These are phyloP conservation scores for Phalangium opilio DNA, from an alignment of 2,888 invertebrate genomes.

Conservation along the genomic window DNA sequence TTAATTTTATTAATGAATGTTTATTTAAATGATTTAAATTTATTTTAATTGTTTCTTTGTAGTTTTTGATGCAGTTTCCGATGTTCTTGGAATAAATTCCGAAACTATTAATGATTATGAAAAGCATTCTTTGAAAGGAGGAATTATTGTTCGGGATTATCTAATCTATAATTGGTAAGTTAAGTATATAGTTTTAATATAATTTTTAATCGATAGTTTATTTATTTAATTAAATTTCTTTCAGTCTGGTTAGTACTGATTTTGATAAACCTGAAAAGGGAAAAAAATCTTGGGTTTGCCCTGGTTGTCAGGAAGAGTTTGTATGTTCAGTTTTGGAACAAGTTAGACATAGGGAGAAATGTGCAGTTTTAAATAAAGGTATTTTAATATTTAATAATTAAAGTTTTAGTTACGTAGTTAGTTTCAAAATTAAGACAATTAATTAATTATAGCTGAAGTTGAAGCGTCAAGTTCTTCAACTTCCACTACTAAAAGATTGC, in stretches of 20 bases:
- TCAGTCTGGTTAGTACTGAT: slow-evolving; percentile 22
- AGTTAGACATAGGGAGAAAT: slow-evolving; percentile 51
- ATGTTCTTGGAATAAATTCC: neutral
- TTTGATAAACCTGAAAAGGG: slow-evolving; percentile 38
- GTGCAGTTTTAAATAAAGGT: slow-evolving; percentile 22
- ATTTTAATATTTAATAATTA: too few relatives aligned
- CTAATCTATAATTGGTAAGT: slow-evolving; percentile 52
- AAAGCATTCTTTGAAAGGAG: slow-evolving; percentile 56
- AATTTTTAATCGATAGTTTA: slow-evolving; percentile 7
- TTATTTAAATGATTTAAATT: neutral
- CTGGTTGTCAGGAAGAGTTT: slow-evolving; percentile 47
- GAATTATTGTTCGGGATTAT: slow-evolving; percentile 61
- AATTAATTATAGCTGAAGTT: neutral
- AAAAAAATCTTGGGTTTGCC: slow-evolving; percentile 54
- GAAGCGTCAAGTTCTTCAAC: neutral
- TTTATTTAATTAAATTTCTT: neutral
- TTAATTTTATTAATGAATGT: neutral
- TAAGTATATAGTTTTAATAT: slow-evolving; percentile 17
- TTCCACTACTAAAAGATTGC: too few relatives aligned
- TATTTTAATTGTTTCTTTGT: neutral
- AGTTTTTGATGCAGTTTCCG: neutral
- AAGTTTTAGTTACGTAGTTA: too few relatives aligned
- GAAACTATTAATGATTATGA: slow-evolving; percentile 34
- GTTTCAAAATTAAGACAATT: too few relatives aligned
- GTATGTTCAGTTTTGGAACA: slow-evolving; percentile 51